Conservation (phyloP, 1,140 invertebrate species). For the Ceratina australensis region DNA sequence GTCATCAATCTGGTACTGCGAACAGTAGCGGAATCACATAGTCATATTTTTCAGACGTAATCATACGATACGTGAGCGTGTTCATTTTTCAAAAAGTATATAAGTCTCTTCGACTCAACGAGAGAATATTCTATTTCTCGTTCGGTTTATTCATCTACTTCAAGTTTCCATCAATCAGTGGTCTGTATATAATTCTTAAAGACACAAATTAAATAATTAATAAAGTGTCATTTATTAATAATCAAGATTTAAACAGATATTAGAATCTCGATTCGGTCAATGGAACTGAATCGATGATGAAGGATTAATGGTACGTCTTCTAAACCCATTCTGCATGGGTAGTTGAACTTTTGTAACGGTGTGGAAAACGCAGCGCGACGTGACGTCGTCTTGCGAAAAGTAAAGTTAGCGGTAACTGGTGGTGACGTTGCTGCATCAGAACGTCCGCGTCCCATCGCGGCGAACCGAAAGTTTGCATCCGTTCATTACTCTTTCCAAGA, state of each 20-base stretch:
- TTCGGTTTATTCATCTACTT: no score
- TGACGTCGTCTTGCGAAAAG: background rate
- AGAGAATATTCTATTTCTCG: no score
- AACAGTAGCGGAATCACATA: no score
- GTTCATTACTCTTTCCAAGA: slow-evolving; percentile 32
- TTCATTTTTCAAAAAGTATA: no score
- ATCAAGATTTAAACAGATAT: slow-evolving; percentile 13
- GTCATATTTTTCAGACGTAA: no score
- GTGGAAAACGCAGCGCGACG: background rate
- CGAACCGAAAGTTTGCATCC: slow-evolving; percentile 19
- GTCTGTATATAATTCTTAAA: no score
- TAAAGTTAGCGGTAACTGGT: slow-evolving; percentile 31
- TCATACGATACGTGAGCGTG: no score
- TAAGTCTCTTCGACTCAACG: no score
- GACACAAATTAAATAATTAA: no score
- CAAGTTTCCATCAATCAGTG: no score
- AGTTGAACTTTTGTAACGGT: slow-evolving; percentile 14
- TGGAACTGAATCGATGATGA: background rate
- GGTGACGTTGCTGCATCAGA: slow-evolving; percentile 14
- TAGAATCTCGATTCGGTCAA: background rate
- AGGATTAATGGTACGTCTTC: slow-evolving; percentile 34
- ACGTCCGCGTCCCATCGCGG: background rate
- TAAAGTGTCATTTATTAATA: background rate
- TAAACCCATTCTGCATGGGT: background rate
- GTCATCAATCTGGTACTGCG: no score